phyloP scores from a whole-genome alignment of 2,888 invertebrate species.

The Leuctra nigra region DNA sequence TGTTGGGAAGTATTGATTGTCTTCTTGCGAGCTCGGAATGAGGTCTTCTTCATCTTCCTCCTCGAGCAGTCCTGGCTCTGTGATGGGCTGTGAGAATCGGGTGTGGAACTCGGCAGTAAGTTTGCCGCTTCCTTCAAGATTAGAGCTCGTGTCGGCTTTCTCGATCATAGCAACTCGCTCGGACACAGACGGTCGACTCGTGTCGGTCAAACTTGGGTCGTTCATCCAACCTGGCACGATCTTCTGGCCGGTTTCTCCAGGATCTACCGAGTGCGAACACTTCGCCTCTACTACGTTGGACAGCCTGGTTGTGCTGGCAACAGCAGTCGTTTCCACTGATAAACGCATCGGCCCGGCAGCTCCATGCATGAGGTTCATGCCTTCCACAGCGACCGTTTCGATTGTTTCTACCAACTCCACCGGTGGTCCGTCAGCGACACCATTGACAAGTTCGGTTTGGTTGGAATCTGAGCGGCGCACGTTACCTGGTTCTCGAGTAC shows the following conservation, averaged over 20 bases:
- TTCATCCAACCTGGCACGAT: not conserved
- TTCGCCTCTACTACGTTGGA: not conserved
- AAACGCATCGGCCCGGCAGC: not conserved
- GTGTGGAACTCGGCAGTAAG: not conserved
- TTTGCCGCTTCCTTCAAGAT: not conserved
- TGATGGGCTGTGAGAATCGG: not conserved
- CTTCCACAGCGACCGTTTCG: conserved; percentile 26
- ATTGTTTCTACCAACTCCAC: conserved; percentile 25
- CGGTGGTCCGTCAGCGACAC: conserved; percentile 21
- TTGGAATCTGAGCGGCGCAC: conserved; percentile 19
- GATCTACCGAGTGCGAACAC: not conserved
- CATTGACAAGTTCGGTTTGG: conserved; percentile 25
- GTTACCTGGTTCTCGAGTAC: conserved; percentile 45
- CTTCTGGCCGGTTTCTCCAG: not conserved
- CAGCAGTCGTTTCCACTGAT: not conserved
- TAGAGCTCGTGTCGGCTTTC: not conserved
- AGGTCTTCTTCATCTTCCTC: conserved; percentile 27
- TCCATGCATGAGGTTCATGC: conserved; percentile 25
- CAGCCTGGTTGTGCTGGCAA: not conserved
- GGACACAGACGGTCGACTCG: not conserved
- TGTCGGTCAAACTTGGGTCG: conserved; percentile 4
- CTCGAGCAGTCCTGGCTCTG: conserved; percentile 4
- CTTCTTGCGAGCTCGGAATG: conserved; percentile 28
- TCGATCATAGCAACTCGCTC: not conserved
- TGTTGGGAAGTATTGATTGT: conserved; percentile 28